Evolutionary conservation across 2,888 invertebrate species (phyloP), one percentile per base, ranked within the genome.

Genomic region (Synanthedon formicaeformis): DNA sequence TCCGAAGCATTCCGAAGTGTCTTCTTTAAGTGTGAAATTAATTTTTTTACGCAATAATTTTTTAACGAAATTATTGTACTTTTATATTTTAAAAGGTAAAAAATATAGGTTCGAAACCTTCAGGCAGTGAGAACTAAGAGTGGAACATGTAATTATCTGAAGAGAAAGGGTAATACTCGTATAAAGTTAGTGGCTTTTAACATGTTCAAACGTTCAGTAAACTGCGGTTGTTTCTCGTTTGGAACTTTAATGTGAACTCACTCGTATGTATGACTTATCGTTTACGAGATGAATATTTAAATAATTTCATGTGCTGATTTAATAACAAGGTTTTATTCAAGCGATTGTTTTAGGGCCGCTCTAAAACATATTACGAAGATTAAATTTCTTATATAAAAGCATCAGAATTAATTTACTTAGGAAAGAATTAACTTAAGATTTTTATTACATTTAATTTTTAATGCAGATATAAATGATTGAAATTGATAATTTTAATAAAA

Each of bases 101-200:
- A 3, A 45, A 45, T 45, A 8, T 45, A 45, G 10, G 48, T 45
- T 34, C 10, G 2, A 34, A 34, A 8, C 34, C 8, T 34, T 34
- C 27, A 34, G 27, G 27, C 27, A 34, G 8, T 34, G 2, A 34
- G 23, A 41, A 59, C 58, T 59, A 58, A 62, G 58, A 61, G 58
- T 53, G 55, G 64, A 60, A 69, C 70, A 67, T 57, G 71, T 73
- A 75, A 77, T 77, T 77, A 77, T 75, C 66, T 67, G 53, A 66
- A 67, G 71, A 70, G 73, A 73, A 72, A 69, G 71, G 71, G 73
- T 73, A 75, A 71, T 72, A 34, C 34, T 73, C 75, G 75, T 78
- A 73, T 77, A 77, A 81, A 80, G 75, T 78, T 76, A 74, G 75
- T 73, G 71, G 78, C 75, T 78, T 78, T 78, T 75, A 78, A 77